A percentile compares a stretch with the other conserved stretches of the same genome.
Evolutionary conservation across 2,113 vertebrate genomes (phyloP).

Genomic region (Hemicordylus capensis): DNA sequence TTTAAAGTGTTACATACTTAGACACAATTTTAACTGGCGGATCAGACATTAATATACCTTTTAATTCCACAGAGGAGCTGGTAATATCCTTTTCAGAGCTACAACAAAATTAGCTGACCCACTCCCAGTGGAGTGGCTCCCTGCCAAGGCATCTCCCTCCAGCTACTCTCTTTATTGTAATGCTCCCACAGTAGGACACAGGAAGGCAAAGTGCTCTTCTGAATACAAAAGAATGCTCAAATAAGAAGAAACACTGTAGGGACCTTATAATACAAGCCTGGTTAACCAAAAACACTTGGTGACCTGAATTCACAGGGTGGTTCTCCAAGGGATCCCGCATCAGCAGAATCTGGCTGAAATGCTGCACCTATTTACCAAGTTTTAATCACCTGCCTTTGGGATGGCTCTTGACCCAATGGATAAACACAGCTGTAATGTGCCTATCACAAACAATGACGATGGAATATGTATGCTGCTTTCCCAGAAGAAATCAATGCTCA

Average conservation of each 20-base stretch:
- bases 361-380: neutral
- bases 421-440: neutral
- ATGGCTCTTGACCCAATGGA: neutral
- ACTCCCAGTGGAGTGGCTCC: slow-evolving; percentile 30
- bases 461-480: too few species aligned
- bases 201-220: slow-evolving; percentile 38
- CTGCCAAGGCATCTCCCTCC: slow-evolving; percentile 33
- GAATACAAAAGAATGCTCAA: slow-evolving; percentile 35
- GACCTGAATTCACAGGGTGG: neutral
- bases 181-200: slow-evolving; percentile 36
- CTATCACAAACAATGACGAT: neutral
- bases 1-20: slow-evolving; percentile 43
- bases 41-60: slow-evolving; percentile 38
- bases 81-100: slow-evolving; percentile 41
- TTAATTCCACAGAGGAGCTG: slow-evolving; percentile 38
- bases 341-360: neutral
- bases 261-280: slow-evolving; percentile 10
- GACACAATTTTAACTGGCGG: slow-evolving; percentile 37
- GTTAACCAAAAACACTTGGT: slow-evolving; percentile 31
- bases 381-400: neutral
- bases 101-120: slow-evolving; percentile 43
- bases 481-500: neutral
- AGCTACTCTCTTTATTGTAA: slow-evolving; percentile 32
- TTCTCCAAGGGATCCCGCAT: neutral
- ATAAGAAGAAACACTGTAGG: slow-evolving; percentile 30